These are phyloP conservation scores for Acipenser oxyrinchus DNA, from an alignment of 2,797 vertebrate genomes.

Conservation along the genomic window DNA sequence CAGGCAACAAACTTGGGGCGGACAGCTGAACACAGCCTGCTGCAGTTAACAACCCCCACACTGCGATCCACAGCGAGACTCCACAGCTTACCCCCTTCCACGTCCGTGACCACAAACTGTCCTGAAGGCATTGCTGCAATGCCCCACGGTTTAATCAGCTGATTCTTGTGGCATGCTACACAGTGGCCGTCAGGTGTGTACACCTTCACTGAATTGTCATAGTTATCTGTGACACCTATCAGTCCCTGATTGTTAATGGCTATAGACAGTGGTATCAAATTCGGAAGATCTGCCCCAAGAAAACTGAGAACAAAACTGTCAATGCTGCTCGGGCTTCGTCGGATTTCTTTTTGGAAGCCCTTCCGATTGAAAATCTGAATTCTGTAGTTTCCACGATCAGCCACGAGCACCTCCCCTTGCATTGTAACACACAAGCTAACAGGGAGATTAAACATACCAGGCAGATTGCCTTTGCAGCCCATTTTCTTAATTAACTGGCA, in stretches of 20 bases:
- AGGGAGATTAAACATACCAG: constrained; percentile 89
- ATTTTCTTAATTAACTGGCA: constrained; percentile 93
- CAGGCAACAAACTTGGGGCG: constrained; percentile 94
- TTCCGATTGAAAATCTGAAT: constrained; percentile 95
- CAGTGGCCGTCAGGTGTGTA: constrained; percentile 91
- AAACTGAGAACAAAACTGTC: constrained; percentile 93
- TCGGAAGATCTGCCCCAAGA: constrained; percentile 86
- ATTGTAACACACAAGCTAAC: constrained; percentile 81
- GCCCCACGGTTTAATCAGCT: constrained; percentile 94
- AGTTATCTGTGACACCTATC: constrained; percentile 91
- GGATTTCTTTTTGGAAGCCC: constrained; percentile 89
- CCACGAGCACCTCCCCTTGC: constrained; percentile 89
- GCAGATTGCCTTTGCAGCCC: constrained; percentile 85
- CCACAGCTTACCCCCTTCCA: constrained; percentile 95
- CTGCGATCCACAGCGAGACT: constrained; percentile 85
- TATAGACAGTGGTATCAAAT: constrained; percentile 84
- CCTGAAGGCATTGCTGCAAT: constrained; percentile 85
- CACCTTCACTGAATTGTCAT: constrained; percentile 92
- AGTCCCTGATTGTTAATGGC: constrained; percentile 88
- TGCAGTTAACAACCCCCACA: constrained; percentile 86
- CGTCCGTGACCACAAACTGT: constrained; percentile 91
- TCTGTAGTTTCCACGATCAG: constrained; percentile 86
- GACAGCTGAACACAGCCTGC: constrained; percentile 82
- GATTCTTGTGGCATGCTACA: constrained; percentile 87
- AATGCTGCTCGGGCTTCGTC: constrained; percentile 86